These are phyloP conservation scores for Gastrophysa polygoni DNA, from an alignment of 2,888 invertebrate species.

Conservation along the genomic window DNA sequence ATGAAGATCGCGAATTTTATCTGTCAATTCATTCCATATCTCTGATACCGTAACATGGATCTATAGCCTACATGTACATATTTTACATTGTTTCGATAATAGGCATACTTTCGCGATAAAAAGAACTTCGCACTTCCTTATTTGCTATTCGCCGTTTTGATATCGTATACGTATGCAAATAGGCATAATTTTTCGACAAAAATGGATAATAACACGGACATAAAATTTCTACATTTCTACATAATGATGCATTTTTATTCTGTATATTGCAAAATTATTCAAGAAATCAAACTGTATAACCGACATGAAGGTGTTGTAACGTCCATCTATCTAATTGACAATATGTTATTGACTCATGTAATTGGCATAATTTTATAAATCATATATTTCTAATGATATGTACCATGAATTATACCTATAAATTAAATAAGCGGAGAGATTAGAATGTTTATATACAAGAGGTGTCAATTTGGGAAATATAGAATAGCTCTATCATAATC, in stretches of 20 bases:
- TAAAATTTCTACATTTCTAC: neutral
- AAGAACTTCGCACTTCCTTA: neutral
- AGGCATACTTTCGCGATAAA: neutral
- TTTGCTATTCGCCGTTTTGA: neutral
- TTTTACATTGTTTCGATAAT: neutral
- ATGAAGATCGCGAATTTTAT: too few relatives aligned
- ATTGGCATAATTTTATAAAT: slow-evolving; percentile 19
- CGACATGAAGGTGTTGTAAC: slow-evolving; percentile 13
- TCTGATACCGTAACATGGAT: too few relatives aligned
- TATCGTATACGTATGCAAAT: neutral
- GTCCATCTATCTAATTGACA: slow-evolving; percentile 10
- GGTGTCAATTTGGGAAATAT: slow-evolving; percentile 4
- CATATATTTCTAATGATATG: slow-evolving; percentile 8
- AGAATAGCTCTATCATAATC: neutral
- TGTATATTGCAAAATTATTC: slow-evolving; percentile 16
- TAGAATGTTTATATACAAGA: slow-evolving; percentile 6
- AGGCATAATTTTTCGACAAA: neutral
- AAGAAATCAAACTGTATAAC: slow-evolving; percentile 3
- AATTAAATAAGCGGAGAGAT: neutral
- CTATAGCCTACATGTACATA: too few relatives aligned
- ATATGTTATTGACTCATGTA: slow-evolving; percentile 3
- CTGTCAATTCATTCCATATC: too few relatives aligned
- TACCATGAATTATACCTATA: slow-evolving; percentile 6
- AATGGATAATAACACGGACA: neutral
- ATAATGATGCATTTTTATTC: slow-evolving; percentile 12